These are phyloP conservation scores for Drosophila bipectinata DNA, from an alignment of 1,140 invertebrate genomes.

Conservation along the genomic window DNA sequence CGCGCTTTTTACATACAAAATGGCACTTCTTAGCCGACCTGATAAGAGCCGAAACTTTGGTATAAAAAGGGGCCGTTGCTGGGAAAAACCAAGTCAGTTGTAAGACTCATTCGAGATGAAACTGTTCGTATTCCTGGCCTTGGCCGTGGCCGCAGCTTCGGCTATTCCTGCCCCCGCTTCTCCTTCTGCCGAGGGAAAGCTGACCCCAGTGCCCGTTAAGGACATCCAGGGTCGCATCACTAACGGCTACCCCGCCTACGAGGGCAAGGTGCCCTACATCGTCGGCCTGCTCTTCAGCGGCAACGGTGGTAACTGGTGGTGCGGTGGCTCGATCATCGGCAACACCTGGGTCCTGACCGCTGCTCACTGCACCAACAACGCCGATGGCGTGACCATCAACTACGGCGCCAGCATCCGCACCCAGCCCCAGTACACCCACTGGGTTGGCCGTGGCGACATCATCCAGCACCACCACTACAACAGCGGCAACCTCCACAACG, in stretches of 20 bases:
- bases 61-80: conserved; percentile 11
- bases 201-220: conserved; percentile 24
- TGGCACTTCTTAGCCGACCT: not conserved
- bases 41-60: not conserved
- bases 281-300: conserved; percentile 17
- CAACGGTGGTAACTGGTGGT: conserved; percentile 20
- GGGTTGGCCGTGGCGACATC: conserved; percentile 22
- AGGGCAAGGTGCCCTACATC: conserved; percentile 24
- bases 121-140: conserved; percentile 35
- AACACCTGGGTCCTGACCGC: conserved; percentile 30
- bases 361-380: conserved; percentile 24
- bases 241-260: conserved; percentile 49
- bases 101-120: conserved; percentile 23
- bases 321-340: conserved; percentile 28
- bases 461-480: conserved; percentile 39
- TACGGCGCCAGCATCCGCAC: conserved; percentile 30
- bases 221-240: conserved; percentile 71
- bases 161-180: conserved; percentile 8
- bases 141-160: conserved; percentile 30
- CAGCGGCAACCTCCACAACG: conserved; percentile 42
- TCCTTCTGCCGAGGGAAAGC: conserved; percentile 6
- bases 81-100: conserved; percentile 9
- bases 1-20: not conserved
- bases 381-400: conserved; percentile 31
- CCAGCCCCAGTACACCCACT: conserved; percentile 34